These are phyloP conservation scores for Amorpha juglandis DNA, from an alignment of 2,888 invertebrate species.

Conservation along the genomic window DNA sequence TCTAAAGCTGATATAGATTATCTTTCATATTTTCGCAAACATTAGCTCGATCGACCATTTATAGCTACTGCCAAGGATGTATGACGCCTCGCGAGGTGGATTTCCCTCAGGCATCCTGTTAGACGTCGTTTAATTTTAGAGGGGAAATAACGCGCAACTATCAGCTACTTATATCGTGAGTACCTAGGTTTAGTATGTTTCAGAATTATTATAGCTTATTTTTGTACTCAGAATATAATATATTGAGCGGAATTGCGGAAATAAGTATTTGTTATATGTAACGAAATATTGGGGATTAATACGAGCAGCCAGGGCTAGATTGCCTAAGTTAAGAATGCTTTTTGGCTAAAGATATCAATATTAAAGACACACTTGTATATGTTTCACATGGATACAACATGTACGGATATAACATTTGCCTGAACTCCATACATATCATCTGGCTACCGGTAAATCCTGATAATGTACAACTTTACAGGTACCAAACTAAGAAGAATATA, in stretches of 20 bases:
- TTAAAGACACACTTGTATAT: too few relatives aligned
- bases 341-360: too few relatives aligned
- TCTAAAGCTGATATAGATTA: background rate
- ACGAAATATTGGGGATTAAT: background rate
- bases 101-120: constrained; percentile 16
- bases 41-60: background rate
- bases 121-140: constrained; percentile 26
- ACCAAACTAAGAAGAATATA: background rate
- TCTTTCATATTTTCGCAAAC: background rate
- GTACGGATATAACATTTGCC: too few relatives aligned
- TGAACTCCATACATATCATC: too few relatives aligned
- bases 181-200: constrained; percentile 7
- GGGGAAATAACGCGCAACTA: constrained; percentile 16
- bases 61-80: constrained; percentile 2
- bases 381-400: too few relatives aligned
- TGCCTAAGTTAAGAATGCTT: too few relatives aligned
- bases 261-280: background rate
- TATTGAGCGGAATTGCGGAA: background rate
- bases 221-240: background rate
- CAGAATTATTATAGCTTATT: constrained; percentile 7
- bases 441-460: too few relatives aligned
- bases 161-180: constrained; percentile 11
- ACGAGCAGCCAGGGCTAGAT: too few relatives aligned
- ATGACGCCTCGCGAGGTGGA: constrained; percentile 9
- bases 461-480: too few relatives aligned